phyloP scores from a whole-genome alignment of 2,888 invertebrate species.

The Nemotelus nigrinus region DNA sequence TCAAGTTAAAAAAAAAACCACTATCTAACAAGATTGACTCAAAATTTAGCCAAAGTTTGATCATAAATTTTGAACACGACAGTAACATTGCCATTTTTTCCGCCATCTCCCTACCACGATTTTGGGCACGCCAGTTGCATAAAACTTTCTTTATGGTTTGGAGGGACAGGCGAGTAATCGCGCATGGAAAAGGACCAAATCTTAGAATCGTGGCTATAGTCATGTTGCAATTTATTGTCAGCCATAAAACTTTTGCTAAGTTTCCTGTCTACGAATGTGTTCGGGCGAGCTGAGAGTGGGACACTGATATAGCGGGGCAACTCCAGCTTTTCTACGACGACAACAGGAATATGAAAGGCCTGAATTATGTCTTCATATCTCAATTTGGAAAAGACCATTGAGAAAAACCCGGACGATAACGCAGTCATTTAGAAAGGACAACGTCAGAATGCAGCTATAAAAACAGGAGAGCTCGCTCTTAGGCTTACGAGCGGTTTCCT shows the following conservation, averaged over 20 bases:
- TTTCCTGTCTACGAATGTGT: slow-evolving; percentile 29
- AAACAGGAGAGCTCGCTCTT: slow-evolving; percentile 22
- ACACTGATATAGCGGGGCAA: slow-evolving; percentile 16
- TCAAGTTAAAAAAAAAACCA: slow-evolving; percentile 1
- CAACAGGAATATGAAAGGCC: slow-evolving; percentile 30
- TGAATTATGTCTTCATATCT: slow-evolving; percentile 48
- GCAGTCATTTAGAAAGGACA: slow-evolving; percentile 44
- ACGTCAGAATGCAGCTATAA: slow-evolving; percentile 43
- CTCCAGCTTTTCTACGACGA: slow-evolving; percentile 7
- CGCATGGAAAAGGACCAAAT: background rate
- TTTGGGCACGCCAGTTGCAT: slow-evolving; percentile 11
- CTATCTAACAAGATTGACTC: slow-evolving; percentile 23
- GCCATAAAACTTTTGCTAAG: slow-evolving; percentile 44
- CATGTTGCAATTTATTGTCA: slow-evolving; percentile 44
- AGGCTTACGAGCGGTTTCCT: background rate
- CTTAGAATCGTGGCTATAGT: slow-evolving; percentile 32
- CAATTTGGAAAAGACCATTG: slow-evolving; percentile 45
- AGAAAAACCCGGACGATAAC: slow-evolving; percentile 41
- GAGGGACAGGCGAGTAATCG: background rate
- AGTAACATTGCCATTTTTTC: background rate
- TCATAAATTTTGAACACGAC: slow-evolving; percentile 32
- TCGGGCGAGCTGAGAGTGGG: background rate
- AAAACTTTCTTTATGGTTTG: slow-evolving; percentile 32
- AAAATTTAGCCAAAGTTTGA: slow-evolving; percentile 35
- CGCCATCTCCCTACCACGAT: background rate